Conservation (phyloP, 2,797 vertebrate species). For the Smutsia temminckii region DNA sequence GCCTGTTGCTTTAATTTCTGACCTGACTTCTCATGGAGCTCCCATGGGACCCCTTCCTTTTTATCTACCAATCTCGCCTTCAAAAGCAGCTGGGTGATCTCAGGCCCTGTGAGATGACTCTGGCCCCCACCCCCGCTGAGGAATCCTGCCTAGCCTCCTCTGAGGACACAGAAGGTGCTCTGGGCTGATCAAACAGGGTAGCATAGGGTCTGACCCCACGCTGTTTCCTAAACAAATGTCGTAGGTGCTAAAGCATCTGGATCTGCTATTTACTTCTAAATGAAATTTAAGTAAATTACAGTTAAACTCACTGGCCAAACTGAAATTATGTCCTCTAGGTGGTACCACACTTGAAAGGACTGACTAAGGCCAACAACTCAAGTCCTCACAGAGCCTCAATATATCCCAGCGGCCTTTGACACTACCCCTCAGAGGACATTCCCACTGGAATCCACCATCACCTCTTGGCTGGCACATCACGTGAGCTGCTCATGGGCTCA, state of each 20-base stretch:
- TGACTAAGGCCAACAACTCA: background rate
- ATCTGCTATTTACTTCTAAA: background rate
- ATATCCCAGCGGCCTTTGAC: background rate
- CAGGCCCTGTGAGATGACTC: background rate
- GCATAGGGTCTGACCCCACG: background rate
- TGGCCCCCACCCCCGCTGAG: accelerated
- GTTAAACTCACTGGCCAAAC: background rate
- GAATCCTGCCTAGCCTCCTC: background rate
- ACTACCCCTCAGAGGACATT: background rate
- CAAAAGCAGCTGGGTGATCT: background rate
- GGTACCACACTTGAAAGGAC: background rate
- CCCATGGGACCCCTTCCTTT: background rate
- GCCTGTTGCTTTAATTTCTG: background rate
- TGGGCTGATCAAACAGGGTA: background rate
- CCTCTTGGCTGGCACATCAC: accelerated
- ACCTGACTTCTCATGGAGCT: background rate
- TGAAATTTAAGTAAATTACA: background rate
- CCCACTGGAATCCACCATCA: background rate
- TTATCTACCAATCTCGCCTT: background rate
- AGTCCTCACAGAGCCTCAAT: background rate
- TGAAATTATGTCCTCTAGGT: background rate
- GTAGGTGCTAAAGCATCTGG: background rate
- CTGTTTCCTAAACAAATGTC: background rate
- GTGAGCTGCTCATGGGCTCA: background rate
- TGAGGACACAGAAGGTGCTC: background rate